Evolutionary conservation across 2,797 vertebrate genomes (phyloP), one percentile per base, ranked within the genome.

Genomic region (Acipenser transmontanus): DNA sequence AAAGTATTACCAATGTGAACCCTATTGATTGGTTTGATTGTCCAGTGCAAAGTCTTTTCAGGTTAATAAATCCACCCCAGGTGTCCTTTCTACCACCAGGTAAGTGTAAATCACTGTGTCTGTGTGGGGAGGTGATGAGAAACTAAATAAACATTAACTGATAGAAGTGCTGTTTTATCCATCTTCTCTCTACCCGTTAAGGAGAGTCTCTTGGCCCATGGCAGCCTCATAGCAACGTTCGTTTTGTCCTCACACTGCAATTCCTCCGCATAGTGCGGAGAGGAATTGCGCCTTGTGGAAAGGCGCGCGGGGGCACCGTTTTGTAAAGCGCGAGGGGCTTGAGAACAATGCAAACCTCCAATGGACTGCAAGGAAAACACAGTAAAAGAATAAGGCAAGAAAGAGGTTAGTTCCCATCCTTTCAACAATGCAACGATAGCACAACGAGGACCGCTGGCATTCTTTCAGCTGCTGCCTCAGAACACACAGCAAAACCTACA

Each of bases 101-200:
- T 69, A 69, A 51, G n/a, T 49, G 59, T 66, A 68, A 54, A 69
- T 61, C 8, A 54, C 52, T 54, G 52, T 54, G 52, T n/a, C n/a
- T n/a, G n/a, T 54, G 51, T 8, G 51, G 2, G 8, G 52, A 6
- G 52, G 52, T 3, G 52, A 54, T 66, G 65, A 59, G n/a, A 17
- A 50, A 20, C 52, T 61, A 67, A 11, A 66, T 63, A 8, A 60
- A 7, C 6, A 72, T 72, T 68, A 69, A 72, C 63, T 69, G 70
- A 74, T 72, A 68, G 67, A 50, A 72, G 13, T 63, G 63, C 50
- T 62, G 70, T 72, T 50, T 68, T 68, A 62, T 74, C 67, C 63
- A 66, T 69, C 66, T 66, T 70, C 70, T 67, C 20, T 8, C 17
- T 70, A 56, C 70, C 66, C 6, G 57, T 11, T 47, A 74, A 61